These are phyloP conservation scores for Hyperoplus immaculatus DNA, from an alignment of 2,797 vertebrate genomes.

Conservation along the genomic window DNA sequence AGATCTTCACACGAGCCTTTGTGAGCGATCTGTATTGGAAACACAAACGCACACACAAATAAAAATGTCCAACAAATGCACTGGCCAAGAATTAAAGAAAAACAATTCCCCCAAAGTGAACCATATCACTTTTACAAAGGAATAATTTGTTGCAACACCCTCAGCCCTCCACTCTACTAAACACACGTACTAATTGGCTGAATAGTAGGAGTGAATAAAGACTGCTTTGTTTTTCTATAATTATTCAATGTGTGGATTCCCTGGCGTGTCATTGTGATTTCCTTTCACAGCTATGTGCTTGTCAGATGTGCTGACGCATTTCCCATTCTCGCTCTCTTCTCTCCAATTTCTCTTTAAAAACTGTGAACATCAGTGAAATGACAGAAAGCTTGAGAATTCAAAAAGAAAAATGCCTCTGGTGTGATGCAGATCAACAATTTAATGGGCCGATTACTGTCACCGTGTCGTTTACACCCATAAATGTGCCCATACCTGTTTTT, in stretches of 20 bases:
- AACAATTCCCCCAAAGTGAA: too few relatives aligned
- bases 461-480: constrained; percentile 4
- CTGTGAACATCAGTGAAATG: constrained; percentile 43
- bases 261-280: constrained; percentile 54
- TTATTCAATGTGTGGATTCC: constrained; percentile 40
- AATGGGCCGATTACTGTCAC: constrained; percentile 6
- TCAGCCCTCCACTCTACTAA: not conserved
- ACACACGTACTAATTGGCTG: constrained; percentile 20
- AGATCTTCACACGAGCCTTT: constrained; percentile 85
- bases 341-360: constrained; percentile 35
- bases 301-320: constrained; percentile 69
- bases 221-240: constrained; percentile 42
- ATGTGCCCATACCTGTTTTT: not conserved
- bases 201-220: constrained; percentile 16
- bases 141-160: not conserved
- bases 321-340: constrained; percentile 47
- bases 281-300: constrained; percentile 43
- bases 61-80: not conserved
- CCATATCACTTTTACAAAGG: not conserved
- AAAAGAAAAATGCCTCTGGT: constrained; percentile 15
- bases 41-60: not conserved
- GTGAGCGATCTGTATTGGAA: constrained; percentile 86
- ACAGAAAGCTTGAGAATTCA: constrained; percentile 21
- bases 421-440: constrained; percentile 7
- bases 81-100: too few relatives aligned